These are phyloP conservation scores for Protophormia terraenovae DNA, from an alignment of 2,888 invertebrate species.

Conservation along the genomic window DNA sequence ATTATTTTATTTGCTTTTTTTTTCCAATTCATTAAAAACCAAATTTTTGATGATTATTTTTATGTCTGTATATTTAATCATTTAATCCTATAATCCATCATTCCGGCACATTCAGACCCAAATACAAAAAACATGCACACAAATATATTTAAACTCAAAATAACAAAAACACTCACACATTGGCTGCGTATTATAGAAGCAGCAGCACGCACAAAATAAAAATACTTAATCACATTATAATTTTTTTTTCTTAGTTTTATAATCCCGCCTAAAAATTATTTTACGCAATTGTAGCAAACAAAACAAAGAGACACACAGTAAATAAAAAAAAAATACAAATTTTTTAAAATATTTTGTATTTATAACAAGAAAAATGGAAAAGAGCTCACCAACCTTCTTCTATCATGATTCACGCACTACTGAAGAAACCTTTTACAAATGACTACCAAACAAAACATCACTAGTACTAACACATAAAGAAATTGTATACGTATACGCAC, in stretches of 20 bases:
- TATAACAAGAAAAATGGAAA: too few relatives aligned
- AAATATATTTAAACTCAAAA: neutral
- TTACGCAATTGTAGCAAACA: constrained; percentile 69
- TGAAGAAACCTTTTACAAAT: constrained; percentile 51
- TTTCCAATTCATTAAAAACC: constrained; percentile 47
- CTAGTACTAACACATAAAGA: neutral
- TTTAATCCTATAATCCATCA: constrained; percentile 66
- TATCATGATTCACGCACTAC: constrained; percentile 69
- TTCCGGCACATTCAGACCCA: constrained; percentile 47
- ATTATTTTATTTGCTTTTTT: neutral
- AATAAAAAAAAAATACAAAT: constrained; percentile 36
- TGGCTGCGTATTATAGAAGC: neutral
- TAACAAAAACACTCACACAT: constrained; percentile 29
- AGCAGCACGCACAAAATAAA: constrained; percentile 45
- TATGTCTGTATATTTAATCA: constrained; percentile 31
- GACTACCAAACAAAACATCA: constrained; percentile 55
- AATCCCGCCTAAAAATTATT: constrained; percentile 65
- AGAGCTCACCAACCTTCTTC: constrained; percentile 79
- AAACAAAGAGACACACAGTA: constrained; percentile 43
- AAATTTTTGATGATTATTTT: constrained; percentile 11
- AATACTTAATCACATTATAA: constrained; percentile 56
- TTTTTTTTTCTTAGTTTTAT: constrained; percentile 35
- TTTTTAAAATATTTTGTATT: neutral
- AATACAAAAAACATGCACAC: constrained; percentile 28
- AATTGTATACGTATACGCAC: constrained; percentile 47